Evolutionary conservation across 2,797 vertebrate species (phyloP).

Genomic region (Poeciliopsis infans): DNA sequence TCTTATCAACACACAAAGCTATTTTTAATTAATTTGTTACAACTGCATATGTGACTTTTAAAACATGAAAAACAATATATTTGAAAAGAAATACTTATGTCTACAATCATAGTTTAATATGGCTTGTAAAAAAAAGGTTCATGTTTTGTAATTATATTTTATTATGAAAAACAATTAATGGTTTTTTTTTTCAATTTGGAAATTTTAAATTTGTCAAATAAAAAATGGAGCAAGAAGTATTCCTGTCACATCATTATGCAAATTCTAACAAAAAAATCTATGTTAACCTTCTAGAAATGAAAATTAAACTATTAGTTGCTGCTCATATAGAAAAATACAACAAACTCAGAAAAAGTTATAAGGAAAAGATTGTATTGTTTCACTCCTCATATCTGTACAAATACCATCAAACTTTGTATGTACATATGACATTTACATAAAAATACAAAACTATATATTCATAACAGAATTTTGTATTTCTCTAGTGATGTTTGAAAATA

Average conservation of each 20-base stretch:
- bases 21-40: background rate
- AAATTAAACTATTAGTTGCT: background rate
- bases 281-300: background rate
- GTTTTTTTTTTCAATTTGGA: background rate
- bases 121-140: background rate
- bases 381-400: slow-evolving; percentile 99
- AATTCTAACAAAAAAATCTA: background rate
- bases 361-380: slow-evolving; percentile 89
- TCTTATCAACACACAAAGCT: background rate
- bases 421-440: slow-evolving; percentile 99
- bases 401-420: slow-evolving; percentile 99
- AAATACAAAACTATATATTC: slow-evolving; percentile 99
- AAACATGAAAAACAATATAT: background rate
- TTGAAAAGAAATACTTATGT: background rate
- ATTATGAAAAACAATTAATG: background rate
- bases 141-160: background rate
- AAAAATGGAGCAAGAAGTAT: background rate
- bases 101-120: background rate
- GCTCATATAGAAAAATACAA: slow-evolving; percentile 23
- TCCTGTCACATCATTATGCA: background rate
- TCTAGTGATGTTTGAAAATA: slow-evolving; percentile 97
- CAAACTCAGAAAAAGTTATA: slow-evolving; percentile 49
- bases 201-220: background rate
- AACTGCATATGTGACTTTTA: background rate
- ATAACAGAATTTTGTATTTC: slow-evolving; percentile 99